Conservation (phyloP, 2,797 vertebrate genomes). For the Mormyrops attenuatus region DNA sequence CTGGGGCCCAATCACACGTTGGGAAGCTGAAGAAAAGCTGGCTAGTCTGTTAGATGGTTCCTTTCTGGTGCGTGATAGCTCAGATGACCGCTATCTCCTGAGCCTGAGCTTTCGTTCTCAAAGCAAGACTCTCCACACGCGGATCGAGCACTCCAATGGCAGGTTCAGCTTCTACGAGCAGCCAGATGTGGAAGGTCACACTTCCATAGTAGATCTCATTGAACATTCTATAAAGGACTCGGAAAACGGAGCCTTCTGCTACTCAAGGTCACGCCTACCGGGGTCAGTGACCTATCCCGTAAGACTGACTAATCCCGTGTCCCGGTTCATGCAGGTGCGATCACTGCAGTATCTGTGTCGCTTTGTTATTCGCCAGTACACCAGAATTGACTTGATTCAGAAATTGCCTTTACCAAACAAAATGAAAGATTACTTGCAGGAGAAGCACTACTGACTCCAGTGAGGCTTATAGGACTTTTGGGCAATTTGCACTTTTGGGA, state of each 20-base stretch:
- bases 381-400: conserved; percentile 76
- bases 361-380: conserved; percentile 76
- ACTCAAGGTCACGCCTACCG: conserved; percentile 70
- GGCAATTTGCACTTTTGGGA: conserved; percentile 70
- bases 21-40: conserved; percentile 75
- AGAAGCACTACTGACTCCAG: conserved; percentile 76
- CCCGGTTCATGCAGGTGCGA: conserved; percentile 76
- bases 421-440: conserved; percentile 82
- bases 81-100: conserved; percentile 73
- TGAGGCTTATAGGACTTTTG: conserved; percentile 40
- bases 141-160: conserved; percentile 76
- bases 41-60: conserved; percentile 71
- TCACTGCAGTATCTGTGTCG: conserved; percentile 75
- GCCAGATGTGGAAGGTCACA: conserved; percentile 75
- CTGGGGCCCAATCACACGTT: conserved; percentile 77
- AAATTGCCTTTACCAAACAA: conserved; percentile 82
- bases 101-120: conserved; percentile 78
- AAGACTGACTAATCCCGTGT: conserved; percentile 70
- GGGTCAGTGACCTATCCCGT: conserved; percentile 75
- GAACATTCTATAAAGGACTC: conserved; percentile 78
- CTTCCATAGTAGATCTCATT: conserved; percentile 73
- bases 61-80: conserved; percentile 73
- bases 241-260: conserved; percentile 76
- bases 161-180: conserved; percentile 80
- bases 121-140: conserved; percentile 74